phyloP scores from a whole-genome alignment of 2,888 invertebrate genomes.

The Pristionchus japonicus region DNA sequence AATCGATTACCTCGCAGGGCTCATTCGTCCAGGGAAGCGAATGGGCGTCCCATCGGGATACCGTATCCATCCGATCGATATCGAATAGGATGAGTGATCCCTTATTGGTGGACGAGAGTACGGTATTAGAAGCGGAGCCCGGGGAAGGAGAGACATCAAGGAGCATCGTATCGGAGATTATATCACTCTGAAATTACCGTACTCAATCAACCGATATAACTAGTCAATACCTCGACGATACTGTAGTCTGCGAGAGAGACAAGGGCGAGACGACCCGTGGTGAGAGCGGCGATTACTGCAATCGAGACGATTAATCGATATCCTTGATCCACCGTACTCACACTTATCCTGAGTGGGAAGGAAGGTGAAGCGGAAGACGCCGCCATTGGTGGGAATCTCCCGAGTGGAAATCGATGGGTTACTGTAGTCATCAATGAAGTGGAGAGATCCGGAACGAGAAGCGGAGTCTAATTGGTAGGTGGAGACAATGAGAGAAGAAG shows the following conservation, averaged over 20 bases:
- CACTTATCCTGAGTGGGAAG: not conserved
- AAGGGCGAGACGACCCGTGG: conserved; percentile 32
- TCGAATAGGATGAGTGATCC: conserved; percentile 26
- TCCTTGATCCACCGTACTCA: not conserved
- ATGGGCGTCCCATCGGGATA: conserved; percentile 13
- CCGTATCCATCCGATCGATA: not conserved
- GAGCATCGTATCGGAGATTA: not conserved
- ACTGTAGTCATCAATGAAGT: conserved; percentile 21
- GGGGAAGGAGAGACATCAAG: conserved; percentile 34
- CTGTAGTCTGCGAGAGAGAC: not conserved
- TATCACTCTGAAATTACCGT: not conserved
- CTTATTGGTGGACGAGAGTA: conserved; percentile 33
- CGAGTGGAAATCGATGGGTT: conserved; percentile 38
- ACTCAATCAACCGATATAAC: not conserved
- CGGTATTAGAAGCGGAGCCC: not conserved
- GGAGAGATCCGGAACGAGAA: conserved; percentile 32
- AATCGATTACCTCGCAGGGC: conserved; percentile 40
- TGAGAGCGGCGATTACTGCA: conserved; percentile 44
- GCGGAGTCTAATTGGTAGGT: conserved; percentile 39
- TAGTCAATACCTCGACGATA: conserved; percentile 15
- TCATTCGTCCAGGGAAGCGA: conserved; percentile 39
- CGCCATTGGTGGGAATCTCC: conserved; percentile 27
- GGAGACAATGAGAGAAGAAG: conserved; percentile 27
- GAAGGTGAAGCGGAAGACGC: conserved; percentile 42
- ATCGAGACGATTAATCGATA: not conserved